Conservation (phyloP, 2,113 vertebrate genomes). For the Emberiza fucata region DNA sequence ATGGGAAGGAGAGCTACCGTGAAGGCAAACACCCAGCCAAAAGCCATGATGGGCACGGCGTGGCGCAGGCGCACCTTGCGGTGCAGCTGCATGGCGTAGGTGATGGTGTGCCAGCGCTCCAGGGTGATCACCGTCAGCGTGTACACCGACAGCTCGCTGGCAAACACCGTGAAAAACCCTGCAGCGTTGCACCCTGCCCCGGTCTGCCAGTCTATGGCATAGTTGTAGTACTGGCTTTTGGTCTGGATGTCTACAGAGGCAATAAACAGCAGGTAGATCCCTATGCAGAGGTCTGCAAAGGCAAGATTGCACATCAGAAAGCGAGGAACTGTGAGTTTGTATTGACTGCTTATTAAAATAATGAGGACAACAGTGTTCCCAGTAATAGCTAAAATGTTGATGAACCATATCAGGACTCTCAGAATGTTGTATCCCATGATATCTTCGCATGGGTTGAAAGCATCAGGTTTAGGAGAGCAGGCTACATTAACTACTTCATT, state of each 20-base stretch:
- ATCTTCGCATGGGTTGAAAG: conserved; percentile 95
- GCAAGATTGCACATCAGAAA: conserved; percentile 98
- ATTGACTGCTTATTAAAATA: conserved; percentile 83
- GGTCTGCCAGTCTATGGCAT: conserved; percentile 93
- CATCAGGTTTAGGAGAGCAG: conserved; percentile 86
- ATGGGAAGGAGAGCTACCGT: conserved; percentile 83
- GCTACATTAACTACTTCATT: conserved; percentile 72
- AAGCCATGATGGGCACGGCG: conserved; percentile 81
- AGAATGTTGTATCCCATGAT: conserved; percentile 86
- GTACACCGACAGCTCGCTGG: conserved; percentile 93
- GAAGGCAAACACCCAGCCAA: conserved; percentile 89
- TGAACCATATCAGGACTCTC: conserved; percentile 90
- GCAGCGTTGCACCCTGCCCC: conserved; percentile 86
- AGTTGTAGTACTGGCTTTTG: conserved; percentile 87
- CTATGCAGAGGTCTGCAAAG: conserved; percentile 95
- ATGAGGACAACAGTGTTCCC: conserved; percentile 86
- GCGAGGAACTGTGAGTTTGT: conserved; percentile 91
- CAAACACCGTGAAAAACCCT: conserved; percentile 94
- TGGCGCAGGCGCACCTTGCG: conserved; percentile 86
- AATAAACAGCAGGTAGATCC: conserved; percentile 90
- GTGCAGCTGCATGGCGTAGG: conserved; percentile 89
- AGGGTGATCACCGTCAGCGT: conserved; percentile 90
- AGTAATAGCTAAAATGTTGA: conserved; percentile 85
- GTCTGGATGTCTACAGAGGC: conserved; percentile 88
- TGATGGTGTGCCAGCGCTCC: conserved; percentile 97